Conservation (phyloP, 2,888 invertebrate species). For the Tromatobia lineatoria region DNA sequence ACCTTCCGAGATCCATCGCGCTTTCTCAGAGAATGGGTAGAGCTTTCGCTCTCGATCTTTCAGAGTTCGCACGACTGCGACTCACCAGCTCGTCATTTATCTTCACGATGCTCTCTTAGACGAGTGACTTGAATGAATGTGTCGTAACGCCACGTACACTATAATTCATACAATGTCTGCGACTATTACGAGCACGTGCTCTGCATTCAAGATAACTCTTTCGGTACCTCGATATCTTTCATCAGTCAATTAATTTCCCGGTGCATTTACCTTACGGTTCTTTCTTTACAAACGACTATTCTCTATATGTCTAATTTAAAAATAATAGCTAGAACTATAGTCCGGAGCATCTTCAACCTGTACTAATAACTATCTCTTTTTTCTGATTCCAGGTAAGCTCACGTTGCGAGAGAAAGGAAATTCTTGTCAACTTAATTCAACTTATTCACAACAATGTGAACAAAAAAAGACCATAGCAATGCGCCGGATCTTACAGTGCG, state of each 20-base stretch:
- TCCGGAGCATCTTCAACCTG: neutral
- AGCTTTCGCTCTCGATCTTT: constrained; percentile 22
- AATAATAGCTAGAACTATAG: too few species aligned
- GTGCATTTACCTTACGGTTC: too few species aligned
- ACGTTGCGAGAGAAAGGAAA: constrained; percentile 8
- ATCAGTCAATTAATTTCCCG: too few species aligned
- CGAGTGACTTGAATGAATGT: constrained; percentile 10
- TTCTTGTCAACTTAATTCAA: constrained; percentile 2
- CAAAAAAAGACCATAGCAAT: neutral
- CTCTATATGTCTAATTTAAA: too few species aligned
- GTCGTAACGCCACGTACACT: constrained; percentile 15
- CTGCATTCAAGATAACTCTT: too few species aligned
- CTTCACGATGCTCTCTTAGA: constrained; percentile 19
- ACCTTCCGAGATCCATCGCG: neutral
- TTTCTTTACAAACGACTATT: too few species aligned
- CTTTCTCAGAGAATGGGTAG: neutral
- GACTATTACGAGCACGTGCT: neutral
- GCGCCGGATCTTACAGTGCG: constrained; percentile 19
- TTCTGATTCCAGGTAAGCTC: constrained; percentile 69
- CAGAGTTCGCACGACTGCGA: neutral
- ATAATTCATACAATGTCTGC: constrained; percentile 10
- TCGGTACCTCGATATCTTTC: too few species aligned
- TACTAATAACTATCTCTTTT: constrained; percentile 26
- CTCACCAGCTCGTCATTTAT: constrained; percentile 51
- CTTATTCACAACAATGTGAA: neutral